Percentiles rank a stretch among this genome's conserved stretches.
Evolutionary conservation across 2,888 invertebrate genomes (phyloP).

Genomic region (Melikaiella ostensackeni): DNA sequence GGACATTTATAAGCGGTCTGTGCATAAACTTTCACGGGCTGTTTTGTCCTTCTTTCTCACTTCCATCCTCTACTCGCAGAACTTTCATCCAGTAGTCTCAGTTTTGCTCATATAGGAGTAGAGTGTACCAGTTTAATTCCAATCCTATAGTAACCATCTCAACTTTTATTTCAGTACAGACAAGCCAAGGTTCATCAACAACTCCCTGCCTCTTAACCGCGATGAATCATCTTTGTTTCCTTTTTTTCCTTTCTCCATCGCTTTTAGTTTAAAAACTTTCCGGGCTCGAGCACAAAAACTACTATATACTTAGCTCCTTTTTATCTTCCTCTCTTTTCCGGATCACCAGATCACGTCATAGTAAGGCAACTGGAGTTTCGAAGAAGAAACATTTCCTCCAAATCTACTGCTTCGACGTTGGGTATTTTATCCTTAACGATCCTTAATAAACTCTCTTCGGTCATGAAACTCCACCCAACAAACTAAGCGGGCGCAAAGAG

Average conservation of each 20-base stretch:
- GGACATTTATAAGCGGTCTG: conserved; percentile 60
- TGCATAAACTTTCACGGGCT: conserved; percentile 61
- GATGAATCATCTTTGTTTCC: conserved; percentile 33
- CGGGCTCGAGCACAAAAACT: conserved; percentile 39
- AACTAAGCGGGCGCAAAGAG: conserved; percentile 10
- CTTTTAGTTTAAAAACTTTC: conserved; percentile 52
- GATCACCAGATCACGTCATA: conserved; percentile 5
- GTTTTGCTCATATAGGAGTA: conserved; percentile 47
- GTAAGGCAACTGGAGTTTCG: neutral
- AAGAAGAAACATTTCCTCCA: conserved; percentile 25
- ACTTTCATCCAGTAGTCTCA: conserved; percentile 43
- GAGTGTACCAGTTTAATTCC: conserved; percentile 45
- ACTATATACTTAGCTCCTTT: conserved; percentile 17
- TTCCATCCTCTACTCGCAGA: conserved; percentile 41
- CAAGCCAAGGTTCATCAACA: conserved; percentile 34
- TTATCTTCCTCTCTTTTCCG: conserved; percentile 12
- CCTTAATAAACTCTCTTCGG: conserved; percentile 17
- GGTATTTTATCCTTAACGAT: conserved; percentile 24
- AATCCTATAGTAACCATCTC: conserved; percentile 22
- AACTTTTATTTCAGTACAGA: conserved; percentile 29
- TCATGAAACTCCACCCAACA: conserved; percentile 1
- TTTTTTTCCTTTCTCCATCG: conserved; percentile 40
- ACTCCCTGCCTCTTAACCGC: conserved; percentile 11
- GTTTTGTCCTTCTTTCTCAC: conserved; percentile 55
- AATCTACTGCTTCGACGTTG: conserved; percentile 10